Evolutionary conservation across 2,888 invertebrate genomes (phyloP).

Genomic region (Tinea pellionella): DNA sequence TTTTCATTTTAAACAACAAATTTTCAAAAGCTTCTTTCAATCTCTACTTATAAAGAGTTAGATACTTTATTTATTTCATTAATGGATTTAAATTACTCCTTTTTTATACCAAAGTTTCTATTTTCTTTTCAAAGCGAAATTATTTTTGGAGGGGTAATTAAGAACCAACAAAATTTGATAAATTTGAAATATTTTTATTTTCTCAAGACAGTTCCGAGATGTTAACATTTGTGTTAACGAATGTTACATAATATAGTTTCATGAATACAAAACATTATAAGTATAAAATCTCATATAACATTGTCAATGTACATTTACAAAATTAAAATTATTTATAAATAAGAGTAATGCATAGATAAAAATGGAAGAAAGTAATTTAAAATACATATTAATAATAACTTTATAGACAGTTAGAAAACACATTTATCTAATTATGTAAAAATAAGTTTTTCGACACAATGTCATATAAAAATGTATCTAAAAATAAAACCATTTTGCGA

Average conservation of each 20-base stretch:
- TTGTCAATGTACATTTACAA: conserved; percentile 16
- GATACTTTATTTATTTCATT: not conserved
- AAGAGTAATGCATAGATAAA: not conserved
- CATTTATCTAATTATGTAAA: not conserved
- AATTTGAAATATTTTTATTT: conserved; percentile 32
- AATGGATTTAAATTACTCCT: no score
- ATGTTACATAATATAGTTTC: conserved; percentile 2
- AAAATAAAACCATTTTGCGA: conserved; percentile 38
- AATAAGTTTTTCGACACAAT: conserved; percentile 56
- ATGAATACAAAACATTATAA: conserved; percentile 4
- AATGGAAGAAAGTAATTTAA: not conserved
- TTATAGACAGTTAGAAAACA: not conserved
- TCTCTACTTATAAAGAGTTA: not conserved
- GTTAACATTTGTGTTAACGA: conserved; percentile 16
- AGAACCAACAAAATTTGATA: not conserved
- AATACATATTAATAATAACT: not conserved
- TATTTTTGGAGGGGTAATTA: no score
- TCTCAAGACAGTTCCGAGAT: conserved; percentile 38
- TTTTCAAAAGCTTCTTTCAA: conserved; percentile 18
- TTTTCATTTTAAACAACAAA: conserved; percentile 33
- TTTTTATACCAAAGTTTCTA: no score
- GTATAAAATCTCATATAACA: conserved; percentile 13
- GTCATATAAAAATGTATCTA: conserved; percentile 58
- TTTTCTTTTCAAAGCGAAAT: no score
- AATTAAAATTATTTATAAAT: conserved; percentile 13